Evolutionary conservation across 2,113 vertebrate species (phyloP), one percentile per base, ranked within the genome.

Genomic region (Phaethon lepturus): DNA sequence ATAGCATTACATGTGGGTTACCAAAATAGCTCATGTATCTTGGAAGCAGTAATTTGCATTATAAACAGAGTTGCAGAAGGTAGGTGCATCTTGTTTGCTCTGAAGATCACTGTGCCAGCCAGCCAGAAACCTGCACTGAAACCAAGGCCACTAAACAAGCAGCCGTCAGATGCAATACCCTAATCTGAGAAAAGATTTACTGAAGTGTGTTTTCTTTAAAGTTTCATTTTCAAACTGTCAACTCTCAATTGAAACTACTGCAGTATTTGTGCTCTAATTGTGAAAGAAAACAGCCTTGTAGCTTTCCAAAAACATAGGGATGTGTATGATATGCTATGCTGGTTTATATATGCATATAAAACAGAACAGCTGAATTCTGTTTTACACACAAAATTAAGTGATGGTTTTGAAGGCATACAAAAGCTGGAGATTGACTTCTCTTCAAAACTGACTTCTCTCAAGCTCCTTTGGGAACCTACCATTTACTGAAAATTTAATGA

Each of bases 401-500:
- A 60, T 22, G 60, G 28, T 67, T 96, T 63, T 89, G 55, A 95
- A 85, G 44, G 17, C 12, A 44, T 17, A 20, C 22, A 71, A 63
- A 89, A 82, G 28, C 64, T 52, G 35, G 33, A 84, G 69, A 82
- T 25, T 35, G 33, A 83, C 55, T 64, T 76, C 13, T 12, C 24
- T 59, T 89, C 66, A 78, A 60, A 68, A 78, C 25, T 25, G 33
- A 92, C 29, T 83, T 58, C 45, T 73, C 42, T 67, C 31, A 63
- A 60, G 23, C 29, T 92, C 68, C 59, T 84, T 29, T 74, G 52
- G 38, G 80, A 97, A 22, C 28, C 35, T 42, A 38, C 52, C 13
- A 38, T 60, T 94, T 88, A 87, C 35, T 78, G 79, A 64, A 91
- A 80, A 71, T 71, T n/a, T 67, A 94, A 88, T 56, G 14, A 96